A percentile compares a stretch with the other conserved stretches of the same genome.
phyloP scores from a whole-genome alignment of 2,797 vertebrate species.

The Manis pentadactyla region DNA sequence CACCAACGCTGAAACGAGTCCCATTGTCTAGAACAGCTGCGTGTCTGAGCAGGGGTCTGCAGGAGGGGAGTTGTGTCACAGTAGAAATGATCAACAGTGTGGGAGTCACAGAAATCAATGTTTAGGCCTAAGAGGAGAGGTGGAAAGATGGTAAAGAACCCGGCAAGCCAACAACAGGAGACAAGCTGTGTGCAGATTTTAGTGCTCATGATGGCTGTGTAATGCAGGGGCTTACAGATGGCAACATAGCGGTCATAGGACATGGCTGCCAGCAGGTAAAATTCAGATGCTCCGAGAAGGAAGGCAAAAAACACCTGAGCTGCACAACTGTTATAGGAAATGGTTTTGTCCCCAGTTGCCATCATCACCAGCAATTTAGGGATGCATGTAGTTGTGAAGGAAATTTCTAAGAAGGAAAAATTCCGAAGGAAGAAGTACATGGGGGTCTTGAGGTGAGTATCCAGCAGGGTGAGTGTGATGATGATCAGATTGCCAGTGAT shows the following conservation, averaged over 20 bases:
- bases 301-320: too few relatives aligned
- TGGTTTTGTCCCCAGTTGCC: neutral
- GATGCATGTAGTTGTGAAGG: conserved; percentile 55
- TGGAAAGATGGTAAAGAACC: conserved; percentile 37
- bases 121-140: conserved; percentile 3
- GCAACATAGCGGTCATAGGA: too few relatives aligned
- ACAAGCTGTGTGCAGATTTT: neutral
- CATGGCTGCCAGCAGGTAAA: too few relatives aligned
- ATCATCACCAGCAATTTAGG: neutral
- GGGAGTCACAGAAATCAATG: conserved; percentile 68
- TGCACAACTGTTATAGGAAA: too few relatives aligned
- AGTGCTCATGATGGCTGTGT: too few relatives aligned
- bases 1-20: neutral
- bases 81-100: conserved; percentile 68
- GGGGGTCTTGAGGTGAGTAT: conserved; percentile 58
- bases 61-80: conserved; percentile 62
- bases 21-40: conserved; percentile 34
- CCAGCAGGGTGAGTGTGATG: conserved; percentile 73
- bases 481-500: conserved; percentile 71
- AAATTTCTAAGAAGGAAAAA: conserved; percentile 79
- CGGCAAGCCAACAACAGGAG: conserved; percentile 53
- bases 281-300: too few relatives aligned
- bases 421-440: conserved; percentile 82
- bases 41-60: conserved; percentile 69
- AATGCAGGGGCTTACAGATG: conserved; percentile 38